These are phyloP conservation scores for Seriola rivoliana DNA, from an alignment of 2,113 vertebrate species.

Conservation along the genomic window DNA sequence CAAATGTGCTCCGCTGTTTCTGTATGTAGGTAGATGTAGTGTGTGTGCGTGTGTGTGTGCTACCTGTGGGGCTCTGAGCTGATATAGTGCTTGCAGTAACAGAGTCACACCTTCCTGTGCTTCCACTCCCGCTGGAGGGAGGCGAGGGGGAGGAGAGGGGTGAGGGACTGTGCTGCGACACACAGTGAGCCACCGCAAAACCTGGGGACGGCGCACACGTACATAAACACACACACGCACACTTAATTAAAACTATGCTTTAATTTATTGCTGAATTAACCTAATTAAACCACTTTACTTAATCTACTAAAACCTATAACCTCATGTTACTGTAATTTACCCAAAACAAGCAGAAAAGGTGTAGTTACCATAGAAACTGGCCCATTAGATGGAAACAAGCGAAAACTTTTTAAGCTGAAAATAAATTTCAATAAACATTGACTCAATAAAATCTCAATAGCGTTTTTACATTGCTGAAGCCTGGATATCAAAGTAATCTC, in stretches of 20 bases:
- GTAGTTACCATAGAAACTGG: neutral
- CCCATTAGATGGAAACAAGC: neutral
- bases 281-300: neutral
- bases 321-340: neutral
- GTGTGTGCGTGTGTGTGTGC: constrained; percentile 17
- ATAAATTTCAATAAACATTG: no score
- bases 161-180: constrained; percentile 88
- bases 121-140: constrained; percentile 89
- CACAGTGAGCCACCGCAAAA: constrained; percentile 95
- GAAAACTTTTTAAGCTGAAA: neutral
- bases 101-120: constrained; percentile 89
- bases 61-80: constrained; percentile 93
- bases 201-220: constrained; percentile 80
- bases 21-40: neutral
- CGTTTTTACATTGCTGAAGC: neutral
- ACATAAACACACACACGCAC: constrained; percentile 34
- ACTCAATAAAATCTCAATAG: neutral
- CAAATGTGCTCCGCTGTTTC: neutral
- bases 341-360: no score
- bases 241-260: neutral
- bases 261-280: neutral
- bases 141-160: constrained; percentile 89
- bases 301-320: neutral
- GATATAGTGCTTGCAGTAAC: constrained; percentile 86
- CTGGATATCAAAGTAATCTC: neutral